Evolutionary conservation across 2,113 vertebrate species (phyloP).

Genomic region (Reinhardtius hippoglossoides): DNA sequence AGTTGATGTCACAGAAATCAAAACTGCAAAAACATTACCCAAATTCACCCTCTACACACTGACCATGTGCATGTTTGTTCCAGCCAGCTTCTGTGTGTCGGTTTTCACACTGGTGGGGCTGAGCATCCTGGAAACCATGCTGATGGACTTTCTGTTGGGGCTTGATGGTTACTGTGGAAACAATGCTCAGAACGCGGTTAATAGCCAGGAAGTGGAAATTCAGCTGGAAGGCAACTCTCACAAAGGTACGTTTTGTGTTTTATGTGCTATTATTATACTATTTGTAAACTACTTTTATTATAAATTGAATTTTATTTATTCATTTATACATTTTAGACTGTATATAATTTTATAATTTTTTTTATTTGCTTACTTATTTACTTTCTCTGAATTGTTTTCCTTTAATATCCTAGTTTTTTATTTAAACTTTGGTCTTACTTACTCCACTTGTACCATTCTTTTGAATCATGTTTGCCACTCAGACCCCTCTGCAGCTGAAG

Average conservation of each 20-base stretch:
- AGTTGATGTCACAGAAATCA: too few relatives aligned
- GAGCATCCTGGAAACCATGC: slow-evolving; percentile 80
- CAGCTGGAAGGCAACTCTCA: not conserved
- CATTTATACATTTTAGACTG: not conserved
- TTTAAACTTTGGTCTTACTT: too few relatives aligned
- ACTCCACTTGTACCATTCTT: not conserved
- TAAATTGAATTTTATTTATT: not conserved
- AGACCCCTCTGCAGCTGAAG: slow-evolving; percentile 24
- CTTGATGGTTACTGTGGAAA: slow-evolving; percentile 10
- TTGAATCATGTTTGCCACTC: not conserved
- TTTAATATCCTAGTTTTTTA: too few relatives aligned
- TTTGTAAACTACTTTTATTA: not conserved
- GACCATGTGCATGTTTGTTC: not conserved
- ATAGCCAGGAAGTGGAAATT: not conserved
- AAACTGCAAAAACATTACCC: too few relatives aligned
- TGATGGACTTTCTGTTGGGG: slow-evolving; percentile 69
- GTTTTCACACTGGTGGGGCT: slow-evolving; percentile 81
- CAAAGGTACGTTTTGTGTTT: slow-evolving; percentile 26
- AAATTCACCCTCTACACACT: not conserved
- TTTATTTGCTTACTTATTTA: not conserved
- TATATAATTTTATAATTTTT: not conserved
- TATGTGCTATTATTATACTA: not conserved
- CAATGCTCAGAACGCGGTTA: not conserved
- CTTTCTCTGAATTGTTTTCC: too few relatives aligned
- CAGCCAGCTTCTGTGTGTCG: slow-evolving; percentile 77